phyloP scores from a whole-genome alignment of 2,113 vertebrate genomes.

The Mus musculus region DNA sequence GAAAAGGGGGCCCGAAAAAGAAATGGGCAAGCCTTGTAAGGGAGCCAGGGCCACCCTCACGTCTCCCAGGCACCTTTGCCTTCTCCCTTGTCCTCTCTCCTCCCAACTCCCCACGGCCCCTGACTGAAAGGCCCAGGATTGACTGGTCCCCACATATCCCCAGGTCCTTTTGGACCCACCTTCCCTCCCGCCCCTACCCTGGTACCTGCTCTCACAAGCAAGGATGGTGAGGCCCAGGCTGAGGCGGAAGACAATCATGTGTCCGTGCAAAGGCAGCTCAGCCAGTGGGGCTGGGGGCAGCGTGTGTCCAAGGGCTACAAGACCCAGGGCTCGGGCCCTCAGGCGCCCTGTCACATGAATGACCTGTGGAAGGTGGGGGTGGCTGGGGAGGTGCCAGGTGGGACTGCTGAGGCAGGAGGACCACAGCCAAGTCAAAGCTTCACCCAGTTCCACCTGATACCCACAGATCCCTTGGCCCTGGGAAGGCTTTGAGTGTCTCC shows the following conservation, averaged over 20 bases:
- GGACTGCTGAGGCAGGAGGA: neutral
- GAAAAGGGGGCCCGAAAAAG: no score
- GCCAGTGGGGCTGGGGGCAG: conserved; percentile 93
- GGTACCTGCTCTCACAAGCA: conserved; percentile 95
- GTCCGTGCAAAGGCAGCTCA: conserved; percentile 94
- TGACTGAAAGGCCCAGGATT: no score
- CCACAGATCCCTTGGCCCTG: neutral
- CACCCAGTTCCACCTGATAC: neutral
- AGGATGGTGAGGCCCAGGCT: conserved; percentile 95
- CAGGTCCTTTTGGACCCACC: neutral
- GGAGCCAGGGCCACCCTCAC: neutral
- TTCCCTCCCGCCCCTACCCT: neutral
- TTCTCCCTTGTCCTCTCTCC: accelerated
- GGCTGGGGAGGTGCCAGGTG: neutral
- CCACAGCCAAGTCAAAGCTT: neutral
- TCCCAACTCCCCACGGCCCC: neutral
- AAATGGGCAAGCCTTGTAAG: neutral
- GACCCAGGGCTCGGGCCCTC: conserved; percentile 89
- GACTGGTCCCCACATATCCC: neutral
- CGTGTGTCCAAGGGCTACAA: conserved; percentile 93
- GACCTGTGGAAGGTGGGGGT: conserved; percentile 86
- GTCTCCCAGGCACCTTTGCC: no score
- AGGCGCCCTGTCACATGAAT: conserved; percentile 94
- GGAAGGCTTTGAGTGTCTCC: neutral
- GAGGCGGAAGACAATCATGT: conserved; percentile 95